phyloP scores from a whole-genome alignment of 2,888 invertebrate species.

The Dusona sp. region DNA sequence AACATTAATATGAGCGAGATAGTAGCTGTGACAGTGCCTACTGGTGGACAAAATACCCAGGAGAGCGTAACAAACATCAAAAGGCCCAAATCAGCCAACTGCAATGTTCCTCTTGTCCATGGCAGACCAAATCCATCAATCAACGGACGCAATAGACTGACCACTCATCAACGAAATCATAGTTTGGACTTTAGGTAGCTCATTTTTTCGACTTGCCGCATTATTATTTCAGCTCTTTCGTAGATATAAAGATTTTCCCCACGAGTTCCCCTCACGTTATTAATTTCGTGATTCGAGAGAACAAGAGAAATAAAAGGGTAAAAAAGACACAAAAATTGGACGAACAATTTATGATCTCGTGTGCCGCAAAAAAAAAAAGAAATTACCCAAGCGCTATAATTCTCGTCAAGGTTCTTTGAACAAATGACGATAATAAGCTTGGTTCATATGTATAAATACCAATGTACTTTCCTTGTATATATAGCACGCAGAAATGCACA shows the following conservation, averaged over 20 bases:
- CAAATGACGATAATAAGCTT: slow-evolving; percentile 32
- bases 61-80: slow-evolving; percentile 83
- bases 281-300: not conserved
- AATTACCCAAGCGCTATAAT: slow-evolving; percentile 16
- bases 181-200: slow-evolving; percentile 94
- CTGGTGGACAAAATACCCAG: slow-evolving; percentile 83
- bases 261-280: not conserved
- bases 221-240: slow-evolving; percentile 36
- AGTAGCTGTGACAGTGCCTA: slow-evolving; percentile 82
- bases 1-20: slow-evolving; percentile 84
- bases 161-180: slow-evolving; percentile 94
- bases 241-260: not conserved
- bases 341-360: slow-evolving; percentile 13
- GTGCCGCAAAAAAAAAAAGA: not conserved
- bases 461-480: slow-evolving; percentile 46
- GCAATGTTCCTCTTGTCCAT: slow-evolving; percentile 87
- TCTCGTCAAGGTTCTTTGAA: slow-evolving; percentile 44
- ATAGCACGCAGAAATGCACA: slow-evolving; percentile 22
- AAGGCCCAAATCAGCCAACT: slow-evolving; percentile 83
- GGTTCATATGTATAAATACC: slow-evolving; percentile 41
- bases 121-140: slow-evolving; percentile 85
- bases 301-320: not conserved
- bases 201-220: slow-evolving; percentile 37
- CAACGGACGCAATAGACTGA: slow-evolving; percentile 86
- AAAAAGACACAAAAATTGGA: slow-evolving; percentile 1